These are phyloP conservation scores for Apistogramma diplotaenia DNA, from an alignment of 2,113 vertebrate genomes.

Conservation along the genomic window DNA sequence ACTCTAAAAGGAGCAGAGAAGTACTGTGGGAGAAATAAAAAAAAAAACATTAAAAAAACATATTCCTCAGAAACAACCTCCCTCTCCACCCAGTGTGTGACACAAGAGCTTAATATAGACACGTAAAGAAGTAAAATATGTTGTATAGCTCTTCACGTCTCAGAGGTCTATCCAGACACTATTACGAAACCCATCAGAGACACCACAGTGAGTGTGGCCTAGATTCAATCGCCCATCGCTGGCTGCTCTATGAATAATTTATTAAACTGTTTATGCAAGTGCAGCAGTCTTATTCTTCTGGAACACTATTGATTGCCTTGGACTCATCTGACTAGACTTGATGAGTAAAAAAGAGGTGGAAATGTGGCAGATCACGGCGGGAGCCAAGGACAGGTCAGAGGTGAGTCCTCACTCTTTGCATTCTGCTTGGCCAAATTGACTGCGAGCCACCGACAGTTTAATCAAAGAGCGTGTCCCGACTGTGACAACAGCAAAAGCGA, in stretches of 20 bases:
- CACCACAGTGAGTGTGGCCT: constrained; percentile 60
- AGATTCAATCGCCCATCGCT: constrained; percentile 57
- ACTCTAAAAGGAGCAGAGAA: background rate
- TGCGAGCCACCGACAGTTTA: constrained; percentile 31
- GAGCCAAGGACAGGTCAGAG: constrained; percentile 54
- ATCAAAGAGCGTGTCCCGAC: constrained; percentile 29
- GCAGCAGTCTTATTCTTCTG: constrained; percentile 59
- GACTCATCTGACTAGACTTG: constrained; percentile 30
- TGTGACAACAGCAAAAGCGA: constrained; percentile 12
- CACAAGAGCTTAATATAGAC: constrained; percentile 47
- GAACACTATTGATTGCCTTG: constrained; percentile 61
- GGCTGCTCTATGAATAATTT: constrained; percentile 68
- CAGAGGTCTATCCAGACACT: constrained; percentile 54
- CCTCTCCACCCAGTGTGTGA: background rate
- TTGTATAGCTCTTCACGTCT: constrained; percentile 30
- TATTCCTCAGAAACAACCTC: constrained; percentile 5
- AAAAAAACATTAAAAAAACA: constrained; percentile 6
- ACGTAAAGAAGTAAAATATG: constrained; percentile 33
- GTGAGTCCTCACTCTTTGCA: constrained; percentile 1
- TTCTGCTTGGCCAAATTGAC: constrained; percentile 31
- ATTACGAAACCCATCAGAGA: constrained; percentile 63
- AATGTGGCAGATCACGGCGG: background rate
- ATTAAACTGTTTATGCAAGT: constrained; percentile 72
- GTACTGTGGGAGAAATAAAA: background rate
- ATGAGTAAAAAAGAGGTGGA: constrained; percentile 17